Conservation (phyloP, 2,797 vertebrate species). For the Rhodeus uyekii region DNA sequence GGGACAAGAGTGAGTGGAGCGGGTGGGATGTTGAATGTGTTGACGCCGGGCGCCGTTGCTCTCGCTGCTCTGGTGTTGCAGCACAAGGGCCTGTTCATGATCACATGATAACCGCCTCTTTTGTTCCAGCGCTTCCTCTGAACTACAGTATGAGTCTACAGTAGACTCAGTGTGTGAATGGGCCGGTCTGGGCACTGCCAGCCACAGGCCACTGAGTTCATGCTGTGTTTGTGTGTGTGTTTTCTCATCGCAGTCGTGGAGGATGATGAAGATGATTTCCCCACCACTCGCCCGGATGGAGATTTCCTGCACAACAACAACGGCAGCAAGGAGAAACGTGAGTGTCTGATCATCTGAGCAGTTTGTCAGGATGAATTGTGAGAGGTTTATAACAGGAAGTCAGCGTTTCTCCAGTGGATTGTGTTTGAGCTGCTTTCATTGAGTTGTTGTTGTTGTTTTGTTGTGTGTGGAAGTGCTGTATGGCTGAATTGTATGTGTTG, state of each 20-base stretch:
- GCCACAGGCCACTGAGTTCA: slow-evolving; percentile 37
- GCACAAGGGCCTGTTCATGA: slow-evolving; percentile 43
- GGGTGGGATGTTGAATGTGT: neutral
- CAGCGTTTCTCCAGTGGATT: neutral
- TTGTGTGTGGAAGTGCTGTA: neutral
- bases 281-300: slow-evolving; percentile 83
- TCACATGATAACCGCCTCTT: slow-evolving; percentile 37
- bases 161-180: slow-evolving; percentile 40
- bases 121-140: slow-evolving; percentile 39
- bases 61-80: slow-evolving; percentile 20
- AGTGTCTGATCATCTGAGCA: slow-evolving; percentile 65
- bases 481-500: neutral
- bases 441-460: neutral
- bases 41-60: too few relatives aligned
- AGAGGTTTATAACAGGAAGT: neutral
- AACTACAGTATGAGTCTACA: slow-evolving; percentile 49
- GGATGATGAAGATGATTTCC: slow-evolving; percentile 96
- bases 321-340: slow-evolving; percentile 93
- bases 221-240: slow-evolving; percentile 5
- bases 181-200: slow-evolving; percentile 44
- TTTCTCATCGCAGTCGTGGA: slow-evolving; percentile 79
- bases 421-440: neutral
- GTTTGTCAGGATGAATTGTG: neutral
- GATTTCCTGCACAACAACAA: slow-evolving; percentile 91
- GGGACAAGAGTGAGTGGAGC: slow-evolving; percentile 88